Evolutionary conservation across 2,888 invertebrate genomes (phyloP).

Genomic region (Drosophila lutescens): DNA sequence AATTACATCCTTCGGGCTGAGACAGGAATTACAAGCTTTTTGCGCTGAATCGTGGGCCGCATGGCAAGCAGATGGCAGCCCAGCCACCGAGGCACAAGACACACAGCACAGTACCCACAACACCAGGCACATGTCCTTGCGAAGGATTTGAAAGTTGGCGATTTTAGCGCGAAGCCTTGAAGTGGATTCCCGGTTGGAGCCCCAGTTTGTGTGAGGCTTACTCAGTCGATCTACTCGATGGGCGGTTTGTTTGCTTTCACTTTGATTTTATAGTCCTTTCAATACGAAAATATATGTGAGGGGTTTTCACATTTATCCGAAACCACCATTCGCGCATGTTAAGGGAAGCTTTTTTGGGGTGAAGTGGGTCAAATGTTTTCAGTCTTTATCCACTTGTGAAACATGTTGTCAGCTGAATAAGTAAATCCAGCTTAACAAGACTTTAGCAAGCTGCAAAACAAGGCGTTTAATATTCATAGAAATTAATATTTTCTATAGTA

Average conservation of each 20-base stretch:
- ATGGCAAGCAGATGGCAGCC: conserved; percentile 47
- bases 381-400: not conserved
- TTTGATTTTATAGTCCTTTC: conserved; percentile 27
- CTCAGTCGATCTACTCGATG: conserved; percentile 6
- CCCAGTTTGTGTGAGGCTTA: conserved; percentile 20
- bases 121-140: not conserved
- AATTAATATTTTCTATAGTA: too few relatives aligned
- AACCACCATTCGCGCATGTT: not conserved
- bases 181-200: conserved; percentile 5
- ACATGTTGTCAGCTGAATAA: not conserved
- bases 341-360: not conserved
- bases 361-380: not conserved
- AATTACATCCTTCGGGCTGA: conserved; percentile 54
- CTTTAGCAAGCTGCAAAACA: not conserved
- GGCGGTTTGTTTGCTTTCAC: conserved; percentile 21
- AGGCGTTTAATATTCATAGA: not conserved
- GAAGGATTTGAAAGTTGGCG: conserved; percentile 13
- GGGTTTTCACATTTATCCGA: conserved; percentile 4
- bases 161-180: conserved; percentile 23
- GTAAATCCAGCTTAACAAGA: not conserved
- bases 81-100: not conserved
- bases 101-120: not conserved
- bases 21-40: conserved; percentile 58
- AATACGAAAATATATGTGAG: conserved; percentile 9
- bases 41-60: conserved; percentile 50